Evolutionary conservation across 2,113 vertebrate species (phyloP), one percentile per base, ranked within the genome.

Genomic region (Excalfactoria chinensis): DNA sequence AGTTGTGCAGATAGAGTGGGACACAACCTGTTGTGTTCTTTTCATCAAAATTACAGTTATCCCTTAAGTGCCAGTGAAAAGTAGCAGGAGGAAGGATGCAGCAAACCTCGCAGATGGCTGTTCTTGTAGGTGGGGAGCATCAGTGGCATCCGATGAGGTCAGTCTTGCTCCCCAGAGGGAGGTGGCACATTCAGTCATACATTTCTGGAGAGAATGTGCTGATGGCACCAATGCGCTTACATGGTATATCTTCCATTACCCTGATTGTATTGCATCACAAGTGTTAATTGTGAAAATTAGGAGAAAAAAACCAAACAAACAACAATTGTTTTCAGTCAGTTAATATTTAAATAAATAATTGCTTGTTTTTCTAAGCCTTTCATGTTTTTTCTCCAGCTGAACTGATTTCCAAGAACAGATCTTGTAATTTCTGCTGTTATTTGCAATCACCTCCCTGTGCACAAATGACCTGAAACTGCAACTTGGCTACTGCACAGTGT

Each of bases 351-450:
- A 28, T 40, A 40, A 62, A 40, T 98, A 98, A 8, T 98, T 95
- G 69, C 98, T 99, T 94, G 98, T 98, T 68, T 97, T 97, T 73
- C 97, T 98, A 23, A 98, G 98, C 59, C 97, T 96, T 62, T 98
- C 97, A 41, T 37, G 37, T 37, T 95, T 75, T 86, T 40, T 68
- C 58, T 88, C 11, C 64, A 69, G 41, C 34, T 1, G 1, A 98
- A 96, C 97, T 98, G 96, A 98, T 98, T 51, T 98, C 97, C 35
- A 98, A 96, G 28, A 99, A 98, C 34, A 99, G 97, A 34, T 97
- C 95, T 49, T 97, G 30, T 85, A 35, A 88, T 95, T 89, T 87
- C 75, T 83, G 35, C 34, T 84, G 28, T 66, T 89, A 79, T 66
- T 89, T 93, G 84, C 63, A 55, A 17, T 15, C 64, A 18, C 84